phyloP scores from a whole-genome alignment of 2,113 vertebrate species.

The Tychaedon coryphoeus region DNA sequence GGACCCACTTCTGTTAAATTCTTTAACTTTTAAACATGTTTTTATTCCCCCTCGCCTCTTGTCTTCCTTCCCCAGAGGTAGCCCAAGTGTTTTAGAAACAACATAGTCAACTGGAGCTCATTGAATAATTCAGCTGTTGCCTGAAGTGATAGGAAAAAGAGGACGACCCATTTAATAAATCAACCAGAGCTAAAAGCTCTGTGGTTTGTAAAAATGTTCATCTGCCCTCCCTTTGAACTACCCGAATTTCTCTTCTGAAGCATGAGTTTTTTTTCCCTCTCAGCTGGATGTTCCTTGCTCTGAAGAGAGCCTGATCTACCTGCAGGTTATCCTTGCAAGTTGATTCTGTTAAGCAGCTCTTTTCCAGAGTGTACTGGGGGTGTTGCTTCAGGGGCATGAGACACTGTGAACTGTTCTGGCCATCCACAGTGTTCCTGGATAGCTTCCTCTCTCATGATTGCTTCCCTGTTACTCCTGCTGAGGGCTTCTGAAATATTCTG shows the following conservation, averaged over 20 bases:
- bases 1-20: slow-evolving; percentile 12
- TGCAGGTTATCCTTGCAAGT: not conserved
- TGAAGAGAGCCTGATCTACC: not conserved
- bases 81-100: slow-evolving; percentile 50
- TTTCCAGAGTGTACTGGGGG: not conserved
- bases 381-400: not conserved
- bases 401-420: rapidly evolving
- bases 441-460: not conserved
- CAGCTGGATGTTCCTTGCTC: not conserved
- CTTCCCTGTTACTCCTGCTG: not conserved
- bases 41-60: not conserved
- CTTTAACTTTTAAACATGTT: slow-evolving; percentile 35
- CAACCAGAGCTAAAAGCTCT: slow-evolving; percentile 61
- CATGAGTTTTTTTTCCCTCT: not conserved
- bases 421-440: rapidly evolving
- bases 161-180: slow-evolving; percentile 62
- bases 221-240: slow-evolving; percentile 53
- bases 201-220: slow-evolving; percentile 50
- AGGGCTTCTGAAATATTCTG: rapidly evolving
- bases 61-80: slow-evolving; percentile 8
- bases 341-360: not conserved
- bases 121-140: slow-evolving; percentile 62
- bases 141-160: slow-evolving; percentile 55
- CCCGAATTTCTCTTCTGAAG: not conserved
- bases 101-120: slow-evolving; percentile 31